Evolutionary conservation across 2,888 invertebrate species (phyloP), one percentile per base, ranked within the genome.

Genomic region (Pyrrhosoma nymphula): DNA sequence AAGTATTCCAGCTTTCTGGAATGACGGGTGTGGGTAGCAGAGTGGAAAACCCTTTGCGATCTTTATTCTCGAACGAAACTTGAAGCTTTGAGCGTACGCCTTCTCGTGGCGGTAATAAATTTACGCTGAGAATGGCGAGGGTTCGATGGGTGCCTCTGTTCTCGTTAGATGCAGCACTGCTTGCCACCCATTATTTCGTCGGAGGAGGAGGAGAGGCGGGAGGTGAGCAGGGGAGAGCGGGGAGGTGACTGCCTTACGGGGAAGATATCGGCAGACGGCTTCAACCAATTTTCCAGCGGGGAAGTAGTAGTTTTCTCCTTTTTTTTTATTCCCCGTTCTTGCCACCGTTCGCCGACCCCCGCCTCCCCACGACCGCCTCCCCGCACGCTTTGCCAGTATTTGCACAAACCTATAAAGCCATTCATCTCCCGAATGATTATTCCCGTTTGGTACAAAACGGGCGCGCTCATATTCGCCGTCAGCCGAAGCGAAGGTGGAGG

Each of bases 351-450:
- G 0, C 88, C 26, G 23, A 18, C 89, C 4, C 39, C 26, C 18
- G 35, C 88, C 10, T 39, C 23, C 30, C 56, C 56, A n/a, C n/a
- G 47, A 47, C 47, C 47, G 69, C 47, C 75, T 93, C 69, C 89
- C 89, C 4, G 47, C 55, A 30, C 69, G 39, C 69, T 75, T 93
- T 60, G 35, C 60, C 35, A n/a, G 60, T 60, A 60, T 60, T 35
- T 91, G 35, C 91, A 18, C 47, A 47, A 47, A n/a, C 56, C 89
- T 89, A n/a, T 89, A 89, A 89, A 47, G 89, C 89, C 89, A 56
- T 93, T 69, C 93, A 63, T 93, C 93, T 75, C 93, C 69, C 23
- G 39, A 63, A 63, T 93, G 93, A 93, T 93, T 93, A 93, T 93
- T 93, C 69, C 93, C 63, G 26, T 18, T 82, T 35, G 56, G 55